These are phyloP conservation scores for Brachyhypopomus occidentalis DNA, from an alignment of 2,113 vertebrate genomes.

Conservation along the genomic window DNA sequence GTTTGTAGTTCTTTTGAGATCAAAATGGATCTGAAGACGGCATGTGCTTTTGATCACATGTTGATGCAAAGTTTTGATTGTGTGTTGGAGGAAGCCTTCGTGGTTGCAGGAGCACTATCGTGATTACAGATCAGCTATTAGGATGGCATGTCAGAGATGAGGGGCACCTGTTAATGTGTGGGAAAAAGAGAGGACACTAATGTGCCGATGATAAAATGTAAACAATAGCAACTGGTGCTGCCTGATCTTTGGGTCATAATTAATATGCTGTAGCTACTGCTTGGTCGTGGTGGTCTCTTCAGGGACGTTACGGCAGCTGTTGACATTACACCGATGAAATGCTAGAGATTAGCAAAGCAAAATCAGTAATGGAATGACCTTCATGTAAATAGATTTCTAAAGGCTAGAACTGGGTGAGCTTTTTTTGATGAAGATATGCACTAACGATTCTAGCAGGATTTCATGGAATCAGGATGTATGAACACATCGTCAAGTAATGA, in stretches of 20 bases:
- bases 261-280: not conserved
- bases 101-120: not conserved
- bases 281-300: not conserved
- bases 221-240: conserved; percentile 1
- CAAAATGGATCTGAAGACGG: not conserved
- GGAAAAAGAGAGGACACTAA: not conserved
- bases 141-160: not conserved
- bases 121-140: not conserved
- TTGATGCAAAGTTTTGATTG: not conserved
- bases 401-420: not conserved
- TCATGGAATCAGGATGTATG: too few relatives aligned
- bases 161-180: not conserved
- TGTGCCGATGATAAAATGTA: not conserved
- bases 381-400: not conserved
- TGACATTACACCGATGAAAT: conserved; percentile 1
- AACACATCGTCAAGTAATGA: not conserved
- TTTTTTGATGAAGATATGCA: not conserved
- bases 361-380: not conserved
- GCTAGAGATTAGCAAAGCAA: conserved; percentile 4
- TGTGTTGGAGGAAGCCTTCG: too few relatives aligned
- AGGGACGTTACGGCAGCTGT: not conserved
- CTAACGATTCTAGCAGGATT: not conserved
- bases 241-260: not conserved
- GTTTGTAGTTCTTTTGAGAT: not conserved
- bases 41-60: not conserved